phyloP scores from a whole-genome alignment of 2,888 invertebrate species.

The Chrysolina americana region DNA sequence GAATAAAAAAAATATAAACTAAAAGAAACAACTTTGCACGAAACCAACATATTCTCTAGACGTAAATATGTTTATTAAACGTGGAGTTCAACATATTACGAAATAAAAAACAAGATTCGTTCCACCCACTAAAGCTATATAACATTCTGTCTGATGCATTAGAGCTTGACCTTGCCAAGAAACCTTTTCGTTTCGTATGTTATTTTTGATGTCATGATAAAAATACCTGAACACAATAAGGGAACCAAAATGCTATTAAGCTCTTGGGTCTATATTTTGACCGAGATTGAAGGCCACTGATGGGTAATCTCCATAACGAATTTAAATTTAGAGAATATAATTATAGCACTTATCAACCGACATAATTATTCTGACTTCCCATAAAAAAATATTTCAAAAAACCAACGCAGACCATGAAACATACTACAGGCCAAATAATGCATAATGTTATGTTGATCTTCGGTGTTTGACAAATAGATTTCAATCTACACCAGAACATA shows the following conservation, averaged over 20 bases:
- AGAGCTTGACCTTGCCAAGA: neutral
- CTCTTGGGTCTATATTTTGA: neutral
- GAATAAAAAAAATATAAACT: too few species aligned
- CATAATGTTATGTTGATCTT: neutral
- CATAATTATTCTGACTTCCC: neutral
- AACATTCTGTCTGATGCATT: slow-evolving; percentile 13
- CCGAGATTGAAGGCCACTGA: slow-evolving; percentile 5
- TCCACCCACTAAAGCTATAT: slow-evolving; percentile 15
- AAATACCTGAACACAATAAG: slow-evolving; percentile 21
- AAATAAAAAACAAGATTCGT: slow-evolving; percentile 5
- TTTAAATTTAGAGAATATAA: slow-evolving; percentile 17
- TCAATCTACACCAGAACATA: too few species aligned
- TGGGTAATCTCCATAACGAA: slow-evolving; percentile 14
- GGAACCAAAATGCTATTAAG: slow-evolving; percentile 20
- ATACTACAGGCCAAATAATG: neutral
- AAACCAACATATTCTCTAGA: neutral
- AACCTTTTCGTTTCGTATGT: slow-evolving; percentile 20
- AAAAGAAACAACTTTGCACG: neutral
- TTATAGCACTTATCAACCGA: slow-evolving; percentile 11
- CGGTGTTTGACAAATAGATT: neutral
- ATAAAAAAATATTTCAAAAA: neutral
- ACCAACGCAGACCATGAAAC: neutral
- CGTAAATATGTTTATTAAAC: too few species aligned
- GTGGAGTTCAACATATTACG: neutral
- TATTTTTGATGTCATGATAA: slow-evolving; percentile 24